A percentile compares a stretch with the other conserved stretches of the same genome.
phyloP scores from a whole-genome alignment of 1,140 invertebrate species.

The Drosophila funebris region DNA sequence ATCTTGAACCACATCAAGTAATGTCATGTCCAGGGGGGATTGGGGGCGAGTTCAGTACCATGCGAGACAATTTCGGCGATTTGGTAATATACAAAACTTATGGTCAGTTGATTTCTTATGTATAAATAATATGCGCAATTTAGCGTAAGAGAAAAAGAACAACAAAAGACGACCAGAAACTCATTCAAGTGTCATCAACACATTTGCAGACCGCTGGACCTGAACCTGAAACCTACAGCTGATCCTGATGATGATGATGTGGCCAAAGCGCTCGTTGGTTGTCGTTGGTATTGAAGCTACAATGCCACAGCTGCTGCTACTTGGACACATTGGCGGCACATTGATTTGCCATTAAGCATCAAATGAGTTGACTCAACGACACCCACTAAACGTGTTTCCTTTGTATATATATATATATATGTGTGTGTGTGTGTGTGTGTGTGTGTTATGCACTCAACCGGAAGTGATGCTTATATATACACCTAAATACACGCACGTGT shows the following conservation, averaged over 20 bases:
- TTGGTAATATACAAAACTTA: conserved; percentile 77
- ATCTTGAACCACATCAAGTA: conserved; percentile 43
- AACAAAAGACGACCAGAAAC: conserved; percentile 49
- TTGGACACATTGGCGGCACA: no score
- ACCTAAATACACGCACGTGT: conserved; percentile 19
- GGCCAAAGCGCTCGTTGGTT: background rate
- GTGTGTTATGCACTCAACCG: conserved; percentile 59
- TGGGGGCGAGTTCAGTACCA: background rate
- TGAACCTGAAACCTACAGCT: conserved; percentile 11
- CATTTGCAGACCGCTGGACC: conserved; percentile 37
- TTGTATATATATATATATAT: background rate
- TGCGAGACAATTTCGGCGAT: conserved; percentile 43
- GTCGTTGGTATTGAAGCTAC: conserved; percentile 1
- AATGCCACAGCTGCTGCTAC: conserved; percentile 32
- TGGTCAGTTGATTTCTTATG: conserved; percentile 79
- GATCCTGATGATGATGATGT: background rate
- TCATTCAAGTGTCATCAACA: conserved; percentile 78
- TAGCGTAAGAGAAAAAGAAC: conserved; percentile 55
- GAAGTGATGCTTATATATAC: conserved; percentile 55
- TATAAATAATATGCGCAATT: conserved; percentile 79
- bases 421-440: conserved; percentile 25
- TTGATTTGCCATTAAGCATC: conserved; percentile 70
- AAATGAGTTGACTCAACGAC: conserved; percentile 60
- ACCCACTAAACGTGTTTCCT: background rate
- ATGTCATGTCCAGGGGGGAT: background rate